A percentile compares a stretch with the other conserved stretches of the same genome.
These are phyloP conservation scores for Tetragonisca angustula DNA, from an alignment of 2,888 invertebrate species.

Conservation along the genomic window DNA sequence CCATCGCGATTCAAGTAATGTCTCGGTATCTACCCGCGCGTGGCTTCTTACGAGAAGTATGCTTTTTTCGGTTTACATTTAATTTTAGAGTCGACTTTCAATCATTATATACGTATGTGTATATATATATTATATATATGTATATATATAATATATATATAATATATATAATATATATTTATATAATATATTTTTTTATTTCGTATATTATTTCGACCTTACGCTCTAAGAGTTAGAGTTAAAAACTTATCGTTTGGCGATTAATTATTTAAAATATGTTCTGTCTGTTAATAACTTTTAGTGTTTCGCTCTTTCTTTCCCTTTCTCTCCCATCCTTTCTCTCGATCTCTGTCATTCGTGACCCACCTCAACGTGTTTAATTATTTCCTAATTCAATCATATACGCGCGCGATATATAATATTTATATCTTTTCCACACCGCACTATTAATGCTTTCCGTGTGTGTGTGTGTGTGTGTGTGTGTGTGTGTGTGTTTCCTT, in stretches of 20 bases:
- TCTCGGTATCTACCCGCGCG: constrained; percentile 59
- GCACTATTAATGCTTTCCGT: constrained; percentile 32
- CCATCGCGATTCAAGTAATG: constrained; percentile 63
- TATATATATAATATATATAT: constrained; percentile 65
- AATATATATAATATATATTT: constrained; percentile 44
- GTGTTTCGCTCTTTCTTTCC: constrained; percentile 44
- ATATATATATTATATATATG: constrained; percentile 64
- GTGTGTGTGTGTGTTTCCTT: constrained; percentile 7
- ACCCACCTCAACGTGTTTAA: constrained; percentile 56
- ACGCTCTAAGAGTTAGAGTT: constrained; percentile 78
- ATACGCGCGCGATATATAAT: constrained; percentile 65
- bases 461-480: constrained; percentile 23
- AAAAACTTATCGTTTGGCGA: constrained; percentile 83
- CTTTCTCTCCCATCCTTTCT: constrained; percentile 51
- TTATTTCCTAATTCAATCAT: constrained; percentile 62
- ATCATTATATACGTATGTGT: constrained; percentile 75
- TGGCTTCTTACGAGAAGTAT: constrained; percentile 58
- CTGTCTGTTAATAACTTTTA: constrained; percentile 72
- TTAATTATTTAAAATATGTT: constrained; percentile 84
- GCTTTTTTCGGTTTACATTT: constrained; percentile 71
- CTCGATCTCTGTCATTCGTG: constrained; percentile 34
- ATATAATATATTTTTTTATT: constrained; percentile 47
- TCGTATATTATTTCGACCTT: constrained; percentile 78
- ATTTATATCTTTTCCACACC: constrained; percentile 56
- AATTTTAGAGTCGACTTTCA: constrained; percentile 84